phyloP scores from a whole-genome alignment of 1,140 invertebrate species.

The Drosophila parabipectinata region DNA sequence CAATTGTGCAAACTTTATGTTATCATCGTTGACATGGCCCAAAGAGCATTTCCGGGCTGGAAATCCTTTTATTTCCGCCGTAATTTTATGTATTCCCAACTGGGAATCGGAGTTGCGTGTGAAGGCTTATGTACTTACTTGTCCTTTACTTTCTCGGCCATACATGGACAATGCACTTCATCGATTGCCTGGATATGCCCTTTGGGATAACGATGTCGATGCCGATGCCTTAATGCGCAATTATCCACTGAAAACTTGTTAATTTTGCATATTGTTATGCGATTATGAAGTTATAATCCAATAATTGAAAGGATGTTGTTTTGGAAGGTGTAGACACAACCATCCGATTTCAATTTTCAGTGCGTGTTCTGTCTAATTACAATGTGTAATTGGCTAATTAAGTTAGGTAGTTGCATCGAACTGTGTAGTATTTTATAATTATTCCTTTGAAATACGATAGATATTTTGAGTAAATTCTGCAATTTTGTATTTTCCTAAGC shows the following conservation, averaged over 20 bases:
- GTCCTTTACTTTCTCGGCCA: constrained; percentile 13
- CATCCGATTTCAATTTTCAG: constrained; percentile 16
- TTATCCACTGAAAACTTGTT: constrained; percentile 42
- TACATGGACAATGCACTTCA: constrained; percentile 12
- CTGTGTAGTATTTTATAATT: not conserved
- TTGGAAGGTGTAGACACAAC: not conserved
- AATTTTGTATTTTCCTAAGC: too few species aligned
- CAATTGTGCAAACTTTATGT: constrained; percentile 50
- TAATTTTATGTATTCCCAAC: constrained; percentile 42
- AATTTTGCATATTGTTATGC: constrained; percentile 24
- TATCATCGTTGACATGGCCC: constrained; percentile 45
- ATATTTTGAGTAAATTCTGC: not conserved
- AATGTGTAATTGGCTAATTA: constrained; percentile 45
- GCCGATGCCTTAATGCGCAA: constrained; percentile 34
- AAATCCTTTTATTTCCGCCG: constrained; percentile 49
- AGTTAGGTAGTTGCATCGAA: not conserved
- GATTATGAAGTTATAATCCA: constrained; percentile 26
- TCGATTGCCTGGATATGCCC: not conserved
- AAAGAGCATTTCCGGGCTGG: constrained; percentile 40
- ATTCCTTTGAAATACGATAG: not conserved
- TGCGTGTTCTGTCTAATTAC: constrained; percentile 33
- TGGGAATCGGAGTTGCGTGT: constrained; percentile 2
- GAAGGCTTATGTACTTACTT: constrained; percentile 13
- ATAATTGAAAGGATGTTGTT: constrained; percentile 30
- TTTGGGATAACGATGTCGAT: not conserved